These are phyloP conservation scores for Miniopterus natalensis DNA, from an alignment of 2,113 vertebrate genomes.

Conservation along the genomic window DNA sequence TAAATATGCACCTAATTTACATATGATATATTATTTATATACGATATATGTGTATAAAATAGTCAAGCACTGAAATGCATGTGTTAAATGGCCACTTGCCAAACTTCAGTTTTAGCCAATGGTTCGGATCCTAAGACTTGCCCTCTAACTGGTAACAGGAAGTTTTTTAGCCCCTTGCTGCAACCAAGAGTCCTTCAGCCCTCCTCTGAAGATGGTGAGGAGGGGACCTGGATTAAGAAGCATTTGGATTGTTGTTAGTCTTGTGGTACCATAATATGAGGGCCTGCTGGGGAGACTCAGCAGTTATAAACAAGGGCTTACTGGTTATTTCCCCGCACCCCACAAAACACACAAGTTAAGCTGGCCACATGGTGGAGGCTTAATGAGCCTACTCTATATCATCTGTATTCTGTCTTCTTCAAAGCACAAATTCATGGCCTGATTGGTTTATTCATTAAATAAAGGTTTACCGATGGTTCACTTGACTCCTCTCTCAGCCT, in stretches of 20 bases:
- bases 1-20: background rate
- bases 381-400: background rate
- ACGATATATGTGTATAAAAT: background rate
- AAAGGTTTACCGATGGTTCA: background rate
- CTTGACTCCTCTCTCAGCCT: background rate
- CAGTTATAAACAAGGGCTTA: background rate
- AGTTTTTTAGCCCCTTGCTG: background rate
- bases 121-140: background rate
- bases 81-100: background rate
- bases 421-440: background rate
- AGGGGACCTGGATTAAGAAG: background rate
- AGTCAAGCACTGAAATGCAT: background rate
- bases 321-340: background rate
- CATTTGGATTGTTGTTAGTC: background rate
- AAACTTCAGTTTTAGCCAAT: slow-evolving; percentile 17
- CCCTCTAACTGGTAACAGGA: background rate
- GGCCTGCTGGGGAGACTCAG: background rate
- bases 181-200: background rate
- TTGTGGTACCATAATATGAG: background rate
- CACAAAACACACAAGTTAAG: background rate
- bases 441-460: background rate
- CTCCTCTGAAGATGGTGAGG: background rate
- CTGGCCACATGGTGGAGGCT: background rate
- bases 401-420: background rate
- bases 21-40: background rate